Evolutionary conservation across 2,113 vertebrate species (phyloP).

Genomic region (Pterocles orientalis): DNA sequence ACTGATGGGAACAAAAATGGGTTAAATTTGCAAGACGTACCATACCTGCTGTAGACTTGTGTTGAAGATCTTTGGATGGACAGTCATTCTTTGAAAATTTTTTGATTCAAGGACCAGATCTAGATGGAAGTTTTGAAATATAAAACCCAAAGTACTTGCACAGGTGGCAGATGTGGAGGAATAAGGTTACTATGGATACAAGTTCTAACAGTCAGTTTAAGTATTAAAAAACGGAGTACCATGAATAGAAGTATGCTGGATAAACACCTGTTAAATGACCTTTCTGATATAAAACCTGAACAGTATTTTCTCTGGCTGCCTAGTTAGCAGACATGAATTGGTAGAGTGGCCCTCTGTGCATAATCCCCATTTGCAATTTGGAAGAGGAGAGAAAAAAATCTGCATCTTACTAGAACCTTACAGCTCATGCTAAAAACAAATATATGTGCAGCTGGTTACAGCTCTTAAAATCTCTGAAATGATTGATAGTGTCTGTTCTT

Average conservation of each 20-base stretch:
- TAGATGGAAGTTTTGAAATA: background rate
- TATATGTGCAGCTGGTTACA: background rate
- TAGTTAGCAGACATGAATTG: background rate
- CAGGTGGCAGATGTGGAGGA: background rate
- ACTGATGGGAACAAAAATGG: background rate
- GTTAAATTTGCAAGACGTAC: background rate
- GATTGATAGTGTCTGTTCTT: background rate
- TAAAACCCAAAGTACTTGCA: background rate
- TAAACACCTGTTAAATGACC: background rate
- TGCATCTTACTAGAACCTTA: background rate
- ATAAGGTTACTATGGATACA: background rate
- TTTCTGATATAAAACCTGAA: background rate
- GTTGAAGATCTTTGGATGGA: background rate
- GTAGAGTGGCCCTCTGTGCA: background rate
- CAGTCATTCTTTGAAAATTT: background rate
- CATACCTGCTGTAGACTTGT: background rate
- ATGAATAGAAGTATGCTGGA: background rate
- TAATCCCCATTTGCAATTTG: background rate
- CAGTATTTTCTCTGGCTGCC: background rate
- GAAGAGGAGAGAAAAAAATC: fast-evolving
- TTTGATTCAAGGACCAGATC: background rate
- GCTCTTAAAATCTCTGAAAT: background rate
- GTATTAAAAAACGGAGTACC: background rate
- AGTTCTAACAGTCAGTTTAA: background rate
- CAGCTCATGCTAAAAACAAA: background rate